Base-by-base conservation (phyloP, 2,797 vertebrate genomes). In the Champsocephalus esox region DNA sequence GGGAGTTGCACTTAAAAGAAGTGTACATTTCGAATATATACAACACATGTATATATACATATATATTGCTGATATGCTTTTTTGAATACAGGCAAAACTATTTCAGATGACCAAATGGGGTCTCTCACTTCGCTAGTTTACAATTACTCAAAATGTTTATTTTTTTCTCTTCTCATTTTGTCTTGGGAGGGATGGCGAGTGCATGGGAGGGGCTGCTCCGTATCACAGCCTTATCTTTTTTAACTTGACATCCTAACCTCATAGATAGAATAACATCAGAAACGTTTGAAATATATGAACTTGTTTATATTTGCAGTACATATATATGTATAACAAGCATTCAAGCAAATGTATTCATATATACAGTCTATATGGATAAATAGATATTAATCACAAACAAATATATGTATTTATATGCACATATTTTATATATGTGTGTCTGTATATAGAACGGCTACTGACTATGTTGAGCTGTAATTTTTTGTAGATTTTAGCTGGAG, bases 401-500 rank as follows among this genome's bases (percentile, higher is more conserved):
- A 93, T 94, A 94, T 95, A 94, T 96, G 94, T 95, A 95, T 95
- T 94, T 95, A 95, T 95, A 94, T 94, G 90, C 94, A 94, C 94
- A 95, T 96, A 94, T 96, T 96, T 95, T 94, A 93, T 92, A 93
- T 94, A 92, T 94, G 94, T 95, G 94, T 93, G 91, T 92, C 91
- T 95, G 93, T 94, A 94, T 90, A 95, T 95, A 95, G 92, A 94
- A 91, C 92, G 87, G 93, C 93, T 94, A 91, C 94, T 92, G 90
- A 93, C 91, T 90, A 94, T 95, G 96, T 97, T 97, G 96, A 97
- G 97, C 95, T 98, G 96, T 98, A 96, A 94, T 96, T 96, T 93
- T 97, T 97, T 96, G 96, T 98, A 97, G 97, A 96, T 95, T 97
- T 97, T 98, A 97, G 96, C 96, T 90, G 95, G 95, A 97, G 95